Base-by-base conservation (phyloP, 2,113 vertebrate species). In the Okapia johnstoni region DNA sequence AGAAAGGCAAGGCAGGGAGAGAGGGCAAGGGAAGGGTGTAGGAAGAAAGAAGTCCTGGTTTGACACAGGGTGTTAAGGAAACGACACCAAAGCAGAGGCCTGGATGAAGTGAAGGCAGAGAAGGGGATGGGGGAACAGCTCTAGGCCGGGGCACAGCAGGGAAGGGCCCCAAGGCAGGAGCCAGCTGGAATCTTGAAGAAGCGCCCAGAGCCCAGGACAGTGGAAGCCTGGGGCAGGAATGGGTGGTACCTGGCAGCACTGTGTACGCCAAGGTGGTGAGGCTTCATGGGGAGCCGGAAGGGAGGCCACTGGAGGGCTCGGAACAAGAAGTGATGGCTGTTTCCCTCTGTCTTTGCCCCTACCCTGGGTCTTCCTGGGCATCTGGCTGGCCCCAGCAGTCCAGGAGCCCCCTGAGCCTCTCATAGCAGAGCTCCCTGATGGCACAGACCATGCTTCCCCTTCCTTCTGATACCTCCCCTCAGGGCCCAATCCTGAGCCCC, bases 221-320 rank as follows among this genome's bases (percentile, higher is more conserved):
- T 0, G 30, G 83, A 52, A 54, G 36, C 43, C 11, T 10, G 1
- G 60, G n/a, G 14, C 0, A n/a, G 43, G 30, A 79, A 52, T 1
- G 1, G 73, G 26, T 2, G 5, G 28, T 54, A 16, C 14, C 46
- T 7, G 0, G 6, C 0, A 3, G 19, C 3, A 16, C 21, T 16
- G 15, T 2, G 30, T 0, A 6, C 11, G 7, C 23, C 54, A 5
- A 0, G 1, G 11, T 11, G 25, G 7, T 0, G 26, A 61, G 10
- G 36, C 60, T 26, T 88, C 17, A 12, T 5, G 12, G 19, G 40
- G 92, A 43, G 3, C 8, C 33, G 2, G 11, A 70, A 28, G 21
- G 12, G n/a, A 85, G 66, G 58, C 21, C 60, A 6, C 50, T 81
- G 52, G 36, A 60, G 26, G 58, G 54, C 15, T 30, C 6, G 13